A percentile compares a stretch with the other conserved stretches of the same genome.
These are phyloP conservation scores for Sisyra nigra DNA, from an alignment of 2,888 invertebrate species.

Conservation along the genomic window DNA sequence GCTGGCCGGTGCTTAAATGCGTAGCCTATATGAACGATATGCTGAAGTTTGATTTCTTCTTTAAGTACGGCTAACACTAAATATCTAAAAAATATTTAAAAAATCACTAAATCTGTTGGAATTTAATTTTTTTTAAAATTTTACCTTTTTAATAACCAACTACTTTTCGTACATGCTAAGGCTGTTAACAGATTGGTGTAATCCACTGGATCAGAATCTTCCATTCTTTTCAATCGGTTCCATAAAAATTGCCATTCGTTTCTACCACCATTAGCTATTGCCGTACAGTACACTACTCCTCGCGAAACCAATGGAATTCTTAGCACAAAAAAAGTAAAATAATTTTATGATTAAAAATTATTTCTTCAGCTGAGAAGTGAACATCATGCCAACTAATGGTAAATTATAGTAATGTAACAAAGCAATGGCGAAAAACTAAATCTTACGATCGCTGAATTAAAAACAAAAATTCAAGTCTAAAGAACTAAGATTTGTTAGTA, in stretches of 20 bases:
- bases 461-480: too few species aligned
- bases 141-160: conserved; percentile 33
- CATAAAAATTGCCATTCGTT: conserved; percentile 58
- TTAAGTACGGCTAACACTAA: too few species aligned
- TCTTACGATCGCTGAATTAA: too few species aligned
- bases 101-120: neutral
- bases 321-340: conserved; percentile 13
- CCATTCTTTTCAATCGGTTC: conserved; percentile 38
- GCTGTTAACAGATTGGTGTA: conserved; percentile 26
- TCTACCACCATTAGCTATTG: conserved; percentile 42
- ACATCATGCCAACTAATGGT: conserved; percentile 6
- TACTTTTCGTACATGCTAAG: conserved; percentile 30
- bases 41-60: too few species aligned
- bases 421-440: too few species aligned
- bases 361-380: too few species aligned
- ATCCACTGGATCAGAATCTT: conserved; percentile 36
- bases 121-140: neutral
- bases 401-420: conserved; percentile 17
- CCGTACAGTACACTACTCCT: conserved; percentile 41
- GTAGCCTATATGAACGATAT: too few species aligned
- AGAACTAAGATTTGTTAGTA: too few species aligned
- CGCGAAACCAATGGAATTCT: conserved; percentile 51
- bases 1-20: neutral
- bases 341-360: conserved; percentile 8
- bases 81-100: too few species aligned